Evolutionary conservation across 2,888 invertebrate genomes (phyloP).

Genomic region (Drosophila sordidapex): DNA sequence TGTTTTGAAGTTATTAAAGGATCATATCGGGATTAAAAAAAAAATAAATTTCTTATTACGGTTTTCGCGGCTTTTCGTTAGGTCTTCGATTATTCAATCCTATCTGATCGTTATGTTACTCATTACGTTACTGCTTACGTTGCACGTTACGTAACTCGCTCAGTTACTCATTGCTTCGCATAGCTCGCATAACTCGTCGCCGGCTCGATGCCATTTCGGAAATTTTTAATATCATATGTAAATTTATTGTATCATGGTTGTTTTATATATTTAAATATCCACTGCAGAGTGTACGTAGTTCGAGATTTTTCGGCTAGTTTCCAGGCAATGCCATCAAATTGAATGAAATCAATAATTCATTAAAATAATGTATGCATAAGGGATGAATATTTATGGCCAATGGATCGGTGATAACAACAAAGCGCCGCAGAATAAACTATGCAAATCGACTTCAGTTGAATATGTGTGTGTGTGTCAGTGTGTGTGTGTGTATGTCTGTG

Average conservation of each 20-base stretch:
- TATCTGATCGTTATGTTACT: background rate
- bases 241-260: background rate
- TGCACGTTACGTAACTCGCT: background rate
- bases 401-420: slow-evolving; percentile 37
- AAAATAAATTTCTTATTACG: no score
- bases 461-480: background rate
- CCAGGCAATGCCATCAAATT: slow-evolving; percentile 44
- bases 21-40: no score
- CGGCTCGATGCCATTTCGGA: background rate
- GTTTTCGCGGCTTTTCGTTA: background rate
- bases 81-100: background rate
- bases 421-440: slow-evolving; percentile 41
- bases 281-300: slow-evolving; percentile 13
- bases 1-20: no score
- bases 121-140: background rate
- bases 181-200: background rate
- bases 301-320: background rate
- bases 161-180: background rate
- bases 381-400: slow-evolving; percentile 73
- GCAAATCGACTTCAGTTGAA: slow-evolving; percentile 33
- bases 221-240: background rate
- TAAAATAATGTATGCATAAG: slow-evolving; percentile 77
- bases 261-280: background rate
- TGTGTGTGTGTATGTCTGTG: background rate
- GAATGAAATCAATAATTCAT: slow-evolving; percentile 76